Percentiles rank a stretch among this genome's conserved stretches.
Conservation (phyloP, 1,140 invertebrate genomes). For the Drosophila nannoptera region DNA sequence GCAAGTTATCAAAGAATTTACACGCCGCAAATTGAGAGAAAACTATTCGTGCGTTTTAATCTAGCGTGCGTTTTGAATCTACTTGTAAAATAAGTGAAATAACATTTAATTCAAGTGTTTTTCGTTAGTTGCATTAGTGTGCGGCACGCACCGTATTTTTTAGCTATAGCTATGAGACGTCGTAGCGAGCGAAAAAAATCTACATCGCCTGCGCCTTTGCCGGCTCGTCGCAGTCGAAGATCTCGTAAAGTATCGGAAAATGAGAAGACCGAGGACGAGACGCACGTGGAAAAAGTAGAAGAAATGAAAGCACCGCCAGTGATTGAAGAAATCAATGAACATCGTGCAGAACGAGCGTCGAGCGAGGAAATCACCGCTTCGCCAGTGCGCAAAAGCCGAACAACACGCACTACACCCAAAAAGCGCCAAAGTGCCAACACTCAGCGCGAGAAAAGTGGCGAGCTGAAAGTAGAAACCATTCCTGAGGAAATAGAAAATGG, state of each 20-base stretch:
- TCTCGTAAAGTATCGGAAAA: slow-evolving; percentile 58
- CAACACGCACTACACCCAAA: slow-evolving; percentile 60
- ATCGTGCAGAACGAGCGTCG: slow-evolving; percentile 41
- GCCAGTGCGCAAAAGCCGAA: slow-evolving; percentile 65
- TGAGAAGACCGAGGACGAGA: slow-evolving; percentile 61
- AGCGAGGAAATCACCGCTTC: slow-evolving; percentile 59
- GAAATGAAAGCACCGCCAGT: slow-evolving; percentile 31
- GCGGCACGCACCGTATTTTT: slow-evolving; percentile 17
- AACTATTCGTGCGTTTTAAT: slow-evolving; percentile 21
- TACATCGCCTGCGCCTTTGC: slow-evolving; percentile 62
- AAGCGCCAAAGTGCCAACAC: slow-evolving; percentile 41
- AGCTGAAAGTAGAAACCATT: slow-evolving; percentile 64
- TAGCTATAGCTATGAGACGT: slow-evolving; percentile 66
- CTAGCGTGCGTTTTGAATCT: slow-evolving; percentile 17
- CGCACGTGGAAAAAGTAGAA: slow-evolving; percentile 43
- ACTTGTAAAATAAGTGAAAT: slow-evolving; percentile 31
- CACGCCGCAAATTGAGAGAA: slow-evolving; percentile 19
- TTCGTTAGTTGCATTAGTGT: slow-evolving; percentile 38
- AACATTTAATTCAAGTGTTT: slow-evolving; percentile 48
- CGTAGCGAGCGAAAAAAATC: slow-evolving; percentile 77
- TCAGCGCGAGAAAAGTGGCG: slow-evolving; percentile 43
- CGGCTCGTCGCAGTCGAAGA: slow-evolving; percentile 65
- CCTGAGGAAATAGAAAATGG: slow-evolving; percentile 64
- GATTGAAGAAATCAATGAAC: slow-evolving; percentile 54
- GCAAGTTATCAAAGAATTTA: slow-evolving; percentile 36